A percentile compares a stretch with the other conserved stretches of the same genome.
phyloP scores from a whole-genome alignment of 2,113 vertebrate genomes.

The Oryzias javanicus region DNA sequence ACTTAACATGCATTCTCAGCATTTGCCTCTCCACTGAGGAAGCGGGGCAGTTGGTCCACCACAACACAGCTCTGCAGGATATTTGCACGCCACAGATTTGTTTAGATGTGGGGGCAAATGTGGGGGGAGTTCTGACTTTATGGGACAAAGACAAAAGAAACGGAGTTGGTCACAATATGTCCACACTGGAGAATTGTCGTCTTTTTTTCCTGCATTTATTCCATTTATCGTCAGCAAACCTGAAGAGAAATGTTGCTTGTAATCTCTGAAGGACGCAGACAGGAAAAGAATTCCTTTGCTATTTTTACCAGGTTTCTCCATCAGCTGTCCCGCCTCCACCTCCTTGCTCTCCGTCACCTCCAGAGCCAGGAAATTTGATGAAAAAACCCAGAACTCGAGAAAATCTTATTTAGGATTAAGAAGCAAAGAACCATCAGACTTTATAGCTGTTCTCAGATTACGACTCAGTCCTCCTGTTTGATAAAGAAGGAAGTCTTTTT shows the following conservation, averaged over 20 bases:
- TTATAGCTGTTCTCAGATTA: conserved; percentile 55
- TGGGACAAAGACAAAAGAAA: neutral
- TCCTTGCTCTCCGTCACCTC: conserved; percentile 23
- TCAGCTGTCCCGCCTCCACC: conserved; percentile 53
- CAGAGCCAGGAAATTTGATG: conserved; percentile 51
- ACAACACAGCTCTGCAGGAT: conserved; percentile 17
- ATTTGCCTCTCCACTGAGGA: conserved; percentile 9
- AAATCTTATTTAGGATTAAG: conserved; percentile 38
- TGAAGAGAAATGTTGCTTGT: conserved; percentile 21
- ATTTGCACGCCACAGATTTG: conserved; percentile 13
- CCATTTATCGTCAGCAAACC: conserved; percentile 13
- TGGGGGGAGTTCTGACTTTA: conserved; percentile 13
- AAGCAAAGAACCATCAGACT: conserved; percentile 11
- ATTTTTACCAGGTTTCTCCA: conserved; percentile 49
- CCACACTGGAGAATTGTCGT: conserved; percentile 1
- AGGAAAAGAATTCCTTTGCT: conserved; percentile 44
- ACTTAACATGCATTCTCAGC: neutral
- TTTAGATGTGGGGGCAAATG: conserved; percentile 25
- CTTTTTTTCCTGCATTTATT: conserved; percentile 18
- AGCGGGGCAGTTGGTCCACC: conserved; percentile 9
- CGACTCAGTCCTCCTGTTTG: conserved; percentile 15
- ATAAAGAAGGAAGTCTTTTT: conserved; percentile 21
- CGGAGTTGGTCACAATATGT: neutral
- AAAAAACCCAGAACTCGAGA: conserved; percentile 56
- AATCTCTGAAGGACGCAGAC: conserved; percentile 35